Base-by-base conservation (phyloP, 2,113 vertebrate genomes). In the Gymnobelideus leadbeateri region DNA sequence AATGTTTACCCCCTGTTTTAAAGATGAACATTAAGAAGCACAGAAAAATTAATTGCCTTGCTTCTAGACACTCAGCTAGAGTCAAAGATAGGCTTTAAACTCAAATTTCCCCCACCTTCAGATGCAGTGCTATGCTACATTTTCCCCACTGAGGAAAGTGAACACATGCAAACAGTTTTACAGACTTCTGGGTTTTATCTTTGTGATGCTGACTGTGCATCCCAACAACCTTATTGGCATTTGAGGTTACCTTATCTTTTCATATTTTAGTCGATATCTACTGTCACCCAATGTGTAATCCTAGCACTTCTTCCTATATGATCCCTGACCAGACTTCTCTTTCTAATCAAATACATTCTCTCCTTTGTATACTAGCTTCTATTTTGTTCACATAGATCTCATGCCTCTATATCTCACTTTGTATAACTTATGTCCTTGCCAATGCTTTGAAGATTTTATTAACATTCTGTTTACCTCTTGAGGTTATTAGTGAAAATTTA, bases 391-490 rank as follows among this genome's bases (percentile, higher is more conserved):
- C 89, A 26, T 92, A 94, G 97, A 95, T 96, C 51, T 95, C 92
- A 91, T 95, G 93, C 96, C 97, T 97, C 94, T 97, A 96, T 94
- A 97, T 94, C 46, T 95, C 11, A 96, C 95, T 97, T 95, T 97
- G 95, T 97, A 94, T 95, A 97, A 97, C 95, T 97, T 97, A 97
- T 97, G 95, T 93, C 97, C 94, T 97, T 97, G 94, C 55, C 16
- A 96, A 26, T 93, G 93, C 96, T 97, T 98, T 98, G 97, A 98
- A 97, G 96, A 94, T 97, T 97, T 98, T 92, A 97, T 97, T 96
- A 97, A 93, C 96, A 97, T 53, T 92, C 91, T 95, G 95, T 96
- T 97, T 98, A 96, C 91, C 91, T 94, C 94, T 96, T 97, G 92
- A 97, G 97, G 92, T 68, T 97, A 95, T 98, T 97, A 97, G 93